Evolutionary conservation across 2,113 vertebrate genomes (phyloP).

Genomic region (Propithecus coquereli): DNA sequence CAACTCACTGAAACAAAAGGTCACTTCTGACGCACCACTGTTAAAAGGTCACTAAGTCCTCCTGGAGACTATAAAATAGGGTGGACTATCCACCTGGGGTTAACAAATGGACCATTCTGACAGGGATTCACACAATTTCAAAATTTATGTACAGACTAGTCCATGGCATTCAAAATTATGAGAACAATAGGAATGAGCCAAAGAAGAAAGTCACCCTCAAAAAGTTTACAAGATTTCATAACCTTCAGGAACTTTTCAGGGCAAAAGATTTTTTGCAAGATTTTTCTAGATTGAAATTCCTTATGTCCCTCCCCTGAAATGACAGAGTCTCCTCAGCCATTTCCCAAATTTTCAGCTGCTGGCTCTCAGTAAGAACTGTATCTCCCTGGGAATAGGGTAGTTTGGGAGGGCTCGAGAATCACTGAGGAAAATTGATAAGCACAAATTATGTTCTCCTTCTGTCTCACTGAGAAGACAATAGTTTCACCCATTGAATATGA

Average conservation of each 20-base stretch:
- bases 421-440: neutral
- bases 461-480: neutral
- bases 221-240: neutral
- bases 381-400: neutral
- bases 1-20: conserved; percentile 40
- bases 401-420: neutral
- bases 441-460: neutral
- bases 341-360: neutral
- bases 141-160: neutral
- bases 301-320: neutral
- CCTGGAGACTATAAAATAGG: conserved; percentile 28
- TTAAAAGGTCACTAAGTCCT: conserved; percentile 36
- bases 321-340: neutral
- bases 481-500: neutral
- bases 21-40: neutral
- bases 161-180: neutral
- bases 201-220: neutral
- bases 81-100: neutral
- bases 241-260: neutral
- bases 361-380: neutral
- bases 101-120: neutral
- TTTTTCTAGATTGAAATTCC: neutral
- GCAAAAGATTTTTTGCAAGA: neutral
- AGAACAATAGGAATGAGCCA: neutral
- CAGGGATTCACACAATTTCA: neutral